Base-by-base conservation (phyloP, 2,888 invertebrate species). In the Amaurobius ferox region DNA sequence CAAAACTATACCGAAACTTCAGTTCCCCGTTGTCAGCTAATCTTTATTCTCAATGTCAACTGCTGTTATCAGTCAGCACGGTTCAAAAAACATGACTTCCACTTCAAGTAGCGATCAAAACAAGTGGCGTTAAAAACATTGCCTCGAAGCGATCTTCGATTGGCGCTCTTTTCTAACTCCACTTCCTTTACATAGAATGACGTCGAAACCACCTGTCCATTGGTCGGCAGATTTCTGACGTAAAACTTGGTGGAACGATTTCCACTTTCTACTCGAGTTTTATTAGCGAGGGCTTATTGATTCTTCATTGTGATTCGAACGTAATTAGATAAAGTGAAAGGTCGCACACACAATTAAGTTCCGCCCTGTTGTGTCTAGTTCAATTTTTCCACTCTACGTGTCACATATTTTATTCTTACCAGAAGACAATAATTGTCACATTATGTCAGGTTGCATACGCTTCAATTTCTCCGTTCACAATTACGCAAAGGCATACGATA, bases 161-260 rank as follows among this genome's bases (percentile, higher is more conserved):
- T 44, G 44, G 55, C 55, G 16, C 55, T 23, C 11, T 55, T 55
- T 55, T 11, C 55, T 6, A 55, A n/a, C 23, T 48, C 29, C 67
- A 28, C 55, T 67, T 11, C 26, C 32, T 67, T 66, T 40, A 32
- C 48, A 40, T 39, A 29, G 26, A 40, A 64, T 79, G 79, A 79
- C 79, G 72, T 71, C 32, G 11, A 26, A 23, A 62, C 64, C 7
- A 39, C 28, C n/a, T 40, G 62, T n/a, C 35, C 28, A 79, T 79
- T 79, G 79, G 79, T 26, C 64, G 48, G 48, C 13, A 40, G 44
- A 5, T 44, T 32, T 48, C 13, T 79, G 79, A 79, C 79, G 79
- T 79, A 79, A 64, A 28, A 26, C 48, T 40, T 48, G 44, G 61
- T 40, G 44, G 64, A 71, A 44, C 28, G 64, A 72, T 79, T 79